phyloP scores from a whole-genome alignment of 35 echinoderm and acorn worm genomes.

The Lytechinus pictus region DNA sequence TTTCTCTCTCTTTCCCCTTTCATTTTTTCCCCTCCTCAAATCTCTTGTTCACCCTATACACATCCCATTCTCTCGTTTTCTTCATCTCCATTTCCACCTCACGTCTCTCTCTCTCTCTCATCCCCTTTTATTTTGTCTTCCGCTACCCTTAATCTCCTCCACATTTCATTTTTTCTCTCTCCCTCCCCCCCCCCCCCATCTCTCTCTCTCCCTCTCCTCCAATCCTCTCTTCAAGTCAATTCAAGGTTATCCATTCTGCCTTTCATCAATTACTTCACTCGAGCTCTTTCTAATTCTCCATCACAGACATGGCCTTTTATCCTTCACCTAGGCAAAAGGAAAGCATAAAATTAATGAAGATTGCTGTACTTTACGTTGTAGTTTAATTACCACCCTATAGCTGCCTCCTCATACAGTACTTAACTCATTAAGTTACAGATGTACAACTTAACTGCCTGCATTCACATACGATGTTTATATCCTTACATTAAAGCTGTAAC shows the following conservation, averaged over 20 bases:
- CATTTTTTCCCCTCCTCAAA: neutral
- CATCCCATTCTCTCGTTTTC: too few relatives aligned
- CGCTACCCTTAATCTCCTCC: too few relatives aligned
- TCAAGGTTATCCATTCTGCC: too few relatives aligned
- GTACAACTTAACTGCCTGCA: slow-evolving; percentile 6
- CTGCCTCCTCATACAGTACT: slow-evolving; percentile 36
- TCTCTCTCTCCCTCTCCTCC: too few relatives aligned
- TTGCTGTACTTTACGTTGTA: neutral
- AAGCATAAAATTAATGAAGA: neutral
- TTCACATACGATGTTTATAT: neutral
- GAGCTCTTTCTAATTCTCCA: neutral
- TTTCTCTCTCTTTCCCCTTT: neutral
- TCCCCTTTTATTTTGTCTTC: too few relatives aligned
- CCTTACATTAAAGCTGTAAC: neutral
- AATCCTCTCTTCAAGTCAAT: too few relatives aligned
- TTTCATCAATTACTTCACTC: neutral
- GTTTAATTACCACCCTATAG: slow-evolving; percentile 39
- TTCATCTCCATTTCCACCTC: too few relatives aligned
- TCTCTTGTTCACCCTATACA: too few relatives aligned
- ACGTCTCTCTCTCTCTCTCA: too few relatives aligned
- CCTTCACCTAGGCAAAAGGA: neutral
- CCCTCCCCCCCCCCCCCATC: too few relatives aligned
- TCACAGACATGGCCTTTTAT: neutral
- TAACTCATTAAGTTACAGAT: slow-evolving; percentile 32
- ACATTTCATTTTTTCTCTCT: too few relatives aligned